Percentiles rank a stretch among this genome's conserved stretches.
These are phyloP conservation scores for Drosophila neoperkinsi DNA, from an alignment of 2,888 invertebrate genomes.

Conservation along the genomic window DNA sequence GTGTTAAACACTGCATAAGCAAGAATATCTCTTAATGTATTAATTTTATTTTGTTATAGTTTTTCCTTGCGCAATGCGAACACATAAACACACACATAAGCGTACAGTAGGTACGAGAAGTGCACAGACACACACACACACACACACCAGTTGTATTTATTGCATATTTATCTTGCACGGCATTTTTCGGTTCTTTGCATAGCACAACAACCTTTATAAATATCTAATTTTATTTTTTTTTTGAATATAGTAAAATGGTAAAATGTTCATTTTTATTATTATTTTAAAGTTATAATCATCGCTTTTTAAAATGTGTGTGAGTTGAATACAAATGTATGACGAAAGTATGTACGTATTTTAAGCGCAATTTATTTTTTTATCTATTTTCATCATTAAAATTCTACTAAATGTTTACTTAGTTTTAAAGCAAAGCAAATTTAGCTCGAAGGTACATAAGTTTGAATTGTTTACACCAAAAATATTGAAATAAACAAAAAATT, in stretches of 20 bases:
- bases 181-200: constrained; percentile 61
- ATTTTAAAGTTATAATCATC: constrained; percentile 46
- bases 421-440: constrained; percentile 64
- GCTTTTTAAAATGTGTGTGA: constrained; percentile 54
- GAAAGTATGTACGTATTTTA: constrained; percentile 44
- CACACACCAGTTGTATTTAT: constrained; percentile 68
- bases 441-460: constrained; percentile 72
- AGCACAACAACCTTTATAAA: constrained; percentile 44
- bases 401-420: constrained; percentile 76
- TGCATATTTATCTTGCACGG: constrained; percentile 67
- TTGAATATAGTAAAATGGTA: constrained; percentile 52
- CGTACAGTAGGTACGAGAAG: constrained; percentile 17
- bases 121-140: constrained; percentile 44
- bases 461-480: constrained; percentile 78
- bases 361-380: constrained; percentile 57
- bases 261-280: constrained; percentile 55
- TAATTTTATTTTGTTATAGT: constrained; percentile 75
- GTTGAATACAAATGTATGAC: constrained; percentile 32
- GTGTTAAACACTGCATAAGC: constrained; percentile 77
- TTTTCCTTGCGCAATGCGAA: constrained; percentile 53
- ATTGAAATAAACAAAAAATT: constrained; percentile 71
- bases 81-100: constrained; percentile 27
- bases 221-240: constrained; percentile 5
- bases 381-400: constrained; percentile 60
- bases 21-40: constrained; percentile 75